A percentile compares a stretch with the other conserved stretches of the same genome.
These are phyloP conservation scores for Diogma glabrata DNA, from an alignment of 2,888 invertebrate species.

Conservation along the genomic window DNA sequence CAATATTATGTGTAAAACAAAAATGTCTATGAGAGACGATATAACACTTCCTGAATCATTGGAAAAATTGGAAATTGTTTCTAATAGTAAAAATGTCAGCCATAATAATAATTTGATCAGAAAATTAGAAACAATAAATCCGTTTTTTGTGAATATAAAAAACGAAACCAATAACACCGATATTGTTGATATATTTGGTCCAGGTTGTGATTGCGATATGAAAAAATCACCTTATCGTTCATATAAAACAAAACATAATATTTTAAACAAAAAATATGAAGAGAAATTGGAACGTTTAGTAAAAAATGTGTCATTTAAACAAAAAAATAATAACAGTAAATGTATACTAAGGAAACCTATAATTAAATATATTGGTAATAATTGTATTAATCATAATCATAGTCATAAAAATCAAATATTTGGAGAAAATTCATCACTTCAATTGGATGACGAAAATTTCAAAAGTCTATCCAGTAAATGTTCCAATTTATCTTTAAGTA, in stretches of 20 bases:
- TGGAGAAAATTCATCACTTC: background rate
- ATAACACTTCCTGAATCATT: conserved; percentile 38
- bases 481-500: conserved; percentile 3
- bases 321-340: conserved; percentile 16
- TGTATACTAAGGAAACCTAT: conserved; percentile 20
- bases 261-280: conserved; percentile 1
- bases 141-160: conserved; percentile 16
- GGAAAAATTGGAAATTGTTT: conserved; percentile 45
- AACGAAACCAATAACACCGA: background rate
- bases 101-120: conserved; percentile 21
- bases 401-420: conserved; percentile 7
- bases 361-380: conserved; percentile 20
- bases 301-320: conserved; percentile 18
- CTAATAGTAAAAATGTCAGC: conserved; percentile 29
- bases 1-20: no score
- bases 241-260: conserved; percentile 2
- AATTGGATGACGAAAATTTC: conserved; percentile 6
- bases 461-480: conserved; percentile 3
- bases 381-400: conserved; percentile 20
- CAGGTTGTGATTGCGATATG: conserved; percentile 15
- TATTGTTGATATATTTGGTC: conserved; percentile 14
- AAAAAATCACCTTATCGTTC: background rate
- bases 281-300: conserved; percentile 15
- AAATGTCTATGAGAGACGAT: conserved; percentile 7
- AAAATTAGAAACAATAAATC: conserved; percentile 10